phyloP scores from a whole-genome alignment of 2,113 vertebrate species.

The Benitochromis conjunctus region DNA sequence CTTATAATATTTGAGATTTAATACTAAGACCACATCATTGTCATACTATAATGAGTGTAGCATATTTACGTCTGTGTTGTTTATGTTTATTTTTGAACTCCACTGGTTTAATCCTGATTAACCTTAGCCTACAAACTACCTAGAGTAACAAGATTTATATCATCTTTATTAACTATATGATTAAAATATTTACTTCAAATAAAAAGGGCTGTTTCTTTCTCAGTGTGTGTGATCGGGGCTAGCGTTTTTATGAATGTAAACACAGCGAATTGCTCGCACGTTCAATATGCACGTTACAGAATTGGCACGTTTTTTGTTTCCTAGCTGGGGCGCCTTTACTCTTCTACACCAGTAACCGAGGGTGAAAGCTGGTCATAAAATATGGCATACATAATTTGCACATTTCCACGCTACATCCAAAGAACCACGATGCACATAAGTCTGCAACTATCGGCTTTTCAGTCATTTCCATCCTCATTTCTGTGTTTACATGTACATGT shows the following conservation, averaged over 20 bases:
- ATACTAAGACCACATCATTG: not conserved
- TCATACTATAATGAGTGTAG: not conserved
- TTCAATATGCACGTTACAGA: too few relatives aligned
- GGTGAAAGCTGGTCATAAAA: too few relatives aligned
- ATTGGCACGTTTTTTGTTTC: too few relatives aligned
- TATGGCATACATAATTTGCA: not conserved
- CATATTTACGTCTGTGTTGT: not conserved
- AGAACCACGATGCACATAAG: not conserved
- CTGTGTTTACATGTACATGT: not conserved
- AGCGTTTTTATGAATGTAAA: not conserved
- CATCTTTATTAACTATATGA: not conserved
- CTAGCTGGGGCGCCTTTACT: not conserved
- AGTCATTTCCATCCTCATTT: not conserved
- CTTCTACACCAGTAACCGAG: too few relatives aligned
- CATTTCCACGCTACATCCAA: not conserved
- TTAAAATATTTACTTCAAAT: not conserved
- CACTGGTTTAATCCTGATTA: not conserved
- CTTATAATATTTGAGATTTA: not conserved
- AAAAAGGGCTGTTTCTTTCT: not conserved
- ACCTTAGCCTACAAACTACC: not conserved
- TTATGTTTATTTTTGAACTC: not conserved
- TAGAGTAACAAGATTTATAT: not conserved
- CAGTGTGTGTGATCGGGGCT: not conserved
- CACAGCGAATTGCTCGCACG: accelerated
- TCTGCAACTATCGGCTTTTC: not conserved